Base-by-base conservation (phyloP, 2,797 vertebrate genomes). In the Lophotriccus pileatus region DNA sequence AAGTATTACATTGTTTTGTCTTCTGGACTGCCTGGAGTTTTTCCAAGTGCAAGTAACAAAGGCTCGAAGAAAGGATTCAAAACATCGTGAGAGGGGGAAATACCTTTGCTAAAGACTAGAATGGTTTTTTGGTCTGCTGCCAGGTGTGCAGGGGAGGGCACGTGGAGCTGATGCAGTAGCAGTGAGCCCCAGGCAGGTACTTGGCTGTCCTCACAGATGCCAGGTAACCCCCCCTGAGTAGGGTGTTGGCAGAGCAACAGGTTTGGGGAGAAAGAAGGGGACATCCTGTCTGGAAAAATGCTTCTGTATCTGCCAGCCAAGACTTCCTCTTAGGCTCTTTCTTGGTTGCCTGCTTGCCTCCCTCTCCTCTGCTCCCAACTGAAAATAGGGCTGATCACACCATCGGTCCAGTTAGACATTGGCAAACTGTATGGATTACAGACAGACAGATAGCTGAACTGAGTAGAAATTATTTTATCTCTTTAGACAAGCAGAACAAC, bases 21-120 rank as follows among this genome's bases (percentile, higher is more conserved):
- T 97, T 90, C 94, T 95, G 86, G 70, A 47, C 82, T 88, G 72
- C 79, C 90, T 97, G 97, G 95, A 96, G 47, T 62, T 91, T 80
- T 96, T 97, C 96, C 94, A 97, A 97, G 93, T 2, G 3, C 41
- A 79, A 9, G 89, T 69, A 96, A 97, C 93, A 97, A 97, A 96
- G 69, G 58, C 95, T 96, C 32, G 32, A 75, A 87, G 84, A 97
- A 96, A 90, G 80, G 83, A 96, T 73, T 94, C 87, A 88, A 34
- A 94, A 84, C 87, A 96, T 93, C 46, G 44, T 1, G 30, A 78
- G 52, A 30, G 9, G 4, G 7, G 28, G 39, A 30, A 32, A 34
- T 25, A 49, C 46, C 84, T 95, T 89, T 87, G 77, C 89, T 89
- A 39, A 93, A 90, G 94, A 74, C 49, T 68, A 73, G 55, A 93